Percentiles rank a stretch among this genome's conserved stretches.
Evolutionary conservation across 2,113 vertebrate species (phyloP).

Genomic region (Rattus rattus): DNA sequence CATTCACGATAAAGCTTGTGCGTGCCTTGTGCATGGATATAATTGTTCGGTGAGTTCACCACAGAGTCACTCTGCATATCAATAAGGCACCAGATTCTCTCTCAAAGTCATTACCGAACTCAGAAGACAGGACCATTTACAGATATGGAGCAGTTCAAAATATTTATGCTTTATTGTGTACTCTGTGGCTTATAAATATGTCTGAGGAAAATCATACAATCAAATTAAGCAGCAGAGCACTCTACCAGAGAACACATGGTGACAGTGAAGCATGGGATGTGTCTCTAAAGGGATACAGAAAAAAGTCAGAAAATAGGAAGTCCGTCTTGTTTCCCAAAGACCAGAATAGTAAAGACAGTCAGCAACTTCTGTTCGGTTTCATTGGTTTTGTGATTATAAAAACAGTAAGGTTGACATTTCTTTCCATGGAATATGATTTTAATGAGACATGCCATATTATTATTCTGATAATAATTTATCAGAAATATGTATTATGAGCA

Average conservation of each 20-base stretch:
- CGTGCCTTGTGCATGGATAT: neutral
- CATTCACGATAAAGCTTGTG: neutral
- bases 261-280: neutral
- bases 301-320: neutral
- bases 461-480: no score
- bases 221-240: neutral
- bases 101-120: neutral
- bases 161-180: neutral
- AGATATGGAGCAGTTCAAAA: neutral
- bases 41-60: neutral
- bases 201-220: neutral
- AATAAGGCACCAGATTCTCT: neutral
- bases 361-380: neutral
- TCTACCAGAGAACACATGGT: neutral
- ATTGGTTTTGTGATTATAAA: slow-evolving; percentile 47
- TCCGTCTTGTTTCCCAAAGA: neutral
- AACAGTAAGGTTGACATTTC: slow-evolving; percentile 36
- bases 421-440: slow-evolving; percentile 42
- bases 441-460: slow-evolving; percentile 42
- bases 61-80: neutral
- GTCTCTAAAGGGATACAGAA: neutral
- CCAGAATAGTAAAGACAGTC: neutral
- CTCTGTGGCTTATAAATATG: slow-evolving; percentile 22
- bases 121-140: neutral
- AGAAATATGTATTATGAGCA: no score